phyloP scores from a whole-genome alignment of 2,113 vertebrate species.

The Bungarus multicinctus region DNA sequence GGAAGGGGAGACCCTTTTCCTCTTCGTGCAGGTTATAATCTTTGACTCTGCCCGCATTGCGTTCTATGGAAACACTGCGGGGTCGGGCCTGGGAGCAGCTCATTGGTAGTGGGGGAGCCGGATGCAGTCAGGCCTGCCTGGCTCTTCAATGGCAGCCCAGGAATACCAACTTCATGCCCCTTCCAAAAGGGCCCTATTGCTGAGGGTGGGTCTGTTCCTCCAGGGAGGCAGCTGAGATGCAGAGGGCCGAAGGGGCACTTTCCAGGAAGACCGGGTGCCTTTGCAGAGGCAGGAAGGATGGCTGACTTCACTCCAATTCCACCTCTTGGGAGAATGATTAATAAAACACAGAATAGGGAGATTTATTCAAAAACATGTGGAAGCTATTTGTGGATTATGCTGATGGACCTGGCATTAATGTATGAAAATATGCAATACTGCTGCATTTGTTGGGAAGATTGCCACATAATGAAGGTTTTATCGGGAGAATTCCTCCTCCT shows the following conservation, averaged over 20 bases:
- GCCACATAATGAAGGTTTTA: constrained; percentile 29
- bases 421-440: constrained; percentile 28
- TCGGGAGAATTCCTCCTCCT: constrained; percentile 9
- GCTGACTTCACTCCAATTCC: constrained; percentile 10
- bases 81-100: neutral
- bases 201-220: neutral
- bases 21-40: constrained; percentile 64
- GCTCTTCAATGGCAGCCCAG: neutral
- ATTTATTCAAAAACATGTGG: constrained; percentile 20
- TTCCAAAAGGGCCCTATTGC: neutral
- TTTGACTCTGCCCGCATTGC: constrained; percentile 35
- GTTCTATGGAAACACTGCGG: constrained; percentile 8
- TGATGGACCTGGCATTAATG: constrained; percentile 28
- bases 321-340: constrained; percentile 12
- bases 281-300: constrained; percentile 7
- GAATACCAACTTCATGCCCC: neutral
- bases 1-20: constrained; percentile 60
- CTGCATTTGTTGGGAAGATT: constrained; percentile 18
- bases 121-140: constrained; percentile 18
- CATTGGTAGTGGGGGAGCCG: neutral
- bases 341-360: constrained; percentile 27
- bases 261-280: constrained; percentile 10
- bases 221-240: neutral
- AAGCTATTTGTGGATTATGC: constrained; percentile 25
- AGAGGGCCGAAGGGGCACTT: neutral